Conservation (phyloP, 2,113 vertebrate species). For the Boulengeromyrus knoepffleri region DNA sequence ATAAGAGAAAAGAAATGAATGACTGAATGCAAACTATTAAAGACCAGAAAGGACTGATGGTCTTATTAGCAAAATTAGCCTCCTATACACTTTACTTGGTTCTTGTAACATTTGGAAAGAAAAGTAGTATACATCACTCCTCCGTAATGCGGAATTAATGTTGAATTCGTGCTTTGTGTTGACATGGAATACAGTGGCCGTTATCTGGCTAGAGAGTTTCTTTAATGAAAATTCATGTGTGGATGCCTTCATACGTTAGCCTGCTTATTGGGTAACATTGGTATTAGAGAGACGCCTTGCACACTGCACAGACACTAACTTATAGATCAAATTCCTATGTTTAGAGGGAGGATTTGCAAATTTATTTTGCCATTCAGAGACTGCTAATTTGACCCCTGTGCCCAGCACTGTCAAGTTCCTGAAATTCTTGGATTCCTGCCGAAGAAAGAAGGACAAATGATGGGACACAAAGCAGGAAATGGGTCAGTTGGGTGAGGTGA, state of each 20-base stretch:
- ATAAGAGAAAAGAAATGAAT: neutral
- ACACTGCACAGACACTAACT: neutral
- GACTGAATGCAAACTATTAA: neutral
- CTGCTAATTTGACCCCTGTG: neutral
- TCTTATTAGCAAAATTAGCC: neutral
- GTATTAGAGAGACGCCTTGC: neutral
- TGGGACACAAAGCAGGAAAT: neutral
- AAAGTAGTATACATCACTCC: neutral
- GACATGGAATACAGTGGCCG: neutral
- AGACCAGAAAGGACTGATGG: neutral
- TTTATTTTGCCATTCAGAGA: neutral
- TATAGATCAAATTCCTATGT: neutral
- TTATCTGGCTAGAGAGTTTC: neutral
- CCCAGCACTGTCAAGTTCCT: neutral
- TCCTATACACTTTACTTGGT: neutral
- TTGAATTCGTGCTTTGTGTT: neutral
- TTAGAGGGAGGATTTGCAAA: neutral
- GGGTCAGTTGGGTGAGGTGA: neutral
- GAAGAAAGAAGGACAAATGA: neutral
- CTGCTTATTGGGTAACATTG: neutral
- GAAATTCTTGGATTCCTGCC: conserved; percentile 1
- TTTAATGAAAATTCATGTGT: neutral
- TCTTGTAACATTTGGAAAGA: neutral
- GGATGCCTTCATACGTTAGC: neutral
- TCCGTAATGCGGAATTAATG: neutral